phyloP scores from a whole-genome alignment of 2,113 vertebrate genomes.

The Glaucomys volans region DNA sequence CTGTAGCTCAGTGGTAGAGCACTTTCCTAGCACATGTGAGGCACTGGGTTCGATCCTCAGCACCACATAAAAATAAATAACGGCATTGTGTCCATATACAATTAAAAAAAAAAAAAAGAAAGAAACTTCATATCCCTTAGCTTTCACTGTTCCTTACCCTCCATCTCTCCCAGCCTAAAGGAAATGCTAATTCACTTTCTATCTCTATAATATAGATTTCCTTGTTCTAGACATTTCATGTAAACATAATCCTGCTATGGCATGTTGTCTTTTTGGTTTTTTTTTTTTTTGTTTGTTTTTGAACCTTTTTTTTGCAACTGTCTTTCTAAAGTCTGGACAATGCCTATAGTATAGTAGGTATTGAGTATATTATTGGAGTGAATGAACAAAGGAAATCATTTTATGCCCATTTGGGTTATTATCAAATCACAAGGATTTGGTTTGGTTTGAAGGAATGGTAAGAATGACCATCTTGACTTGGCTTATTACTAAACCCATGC shows the following conservation, averaged over 20 bases:
- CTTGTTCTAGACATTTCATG: background rate
- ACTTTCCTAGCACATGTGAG: no score
- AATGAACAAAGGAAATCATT: background rate
- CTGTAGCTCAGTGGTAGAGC: no score
- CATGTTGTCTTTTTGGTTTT: background rate
- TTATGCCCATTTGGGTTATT: background rate
- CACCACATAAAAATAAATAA: no score
- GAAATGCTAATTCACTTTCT: background rate
- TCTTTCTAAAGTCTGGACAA: background rate
- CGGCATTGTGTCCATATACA: no score
- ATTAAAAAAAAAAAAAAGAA: no score
- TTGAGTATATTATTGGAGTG: background rate
- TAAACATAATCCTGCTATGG: background rate
- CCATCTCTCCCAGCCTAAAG: background rate
- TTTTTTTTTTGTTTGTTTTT: background rate
- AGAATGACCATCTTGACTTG: background rate
- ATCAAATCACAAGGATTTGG: background rate
- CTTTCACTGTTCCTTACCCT: background rate
- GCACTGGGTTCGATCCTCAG: no score
- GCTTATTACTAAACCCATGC: background rate
- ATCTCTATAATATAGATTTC: background rate
- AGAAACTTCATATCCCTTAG: background rate
- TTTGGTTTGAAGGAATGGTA: background rate
- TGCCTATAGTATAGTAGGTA: background rate
- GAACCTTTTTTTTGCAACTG: background rate